These are phyloP conservation scores for Triplophysa dalaica DNA, from an alignment of 2,113 vertebrate genomes.

Conservation along the genomic window DNA sequence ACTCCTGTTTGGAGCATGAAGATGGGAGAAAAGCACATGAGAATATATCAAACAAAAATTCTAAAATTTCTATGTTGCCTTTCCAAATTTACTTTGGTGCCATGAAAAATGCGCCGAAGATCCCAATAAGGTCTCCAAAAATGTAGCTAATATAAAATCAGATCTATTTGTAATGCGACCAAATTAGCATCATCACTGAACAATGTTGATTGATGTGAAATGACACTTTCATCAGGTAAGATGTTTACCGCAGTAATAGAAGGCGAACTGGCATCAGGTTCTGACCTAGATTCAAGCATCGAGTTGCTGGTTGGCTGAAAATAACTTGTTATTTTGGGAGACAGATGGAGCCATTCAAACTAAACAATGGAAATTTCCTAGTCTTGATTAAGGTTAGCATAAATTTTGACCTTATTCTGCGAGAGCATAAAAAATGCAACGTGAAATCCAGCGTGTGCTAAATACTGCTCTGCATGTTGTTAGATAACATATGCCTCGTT, in stretches of 20 bases:
- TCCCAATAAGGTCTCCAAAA: too few species aligned
- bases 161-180: neutral
- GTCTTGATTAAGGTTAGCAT: slow-evolving; percentile 10
- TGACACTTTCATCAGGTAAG: neutral
- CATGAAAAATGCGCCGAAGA: too few species aligned
- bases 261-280: neutral
- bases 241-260: neutral
- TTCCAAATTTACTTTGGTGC: too few species aligned
- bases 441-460: neutral
- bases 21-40: too few species aligned
- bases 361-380: neutral
- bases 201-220: neutral
- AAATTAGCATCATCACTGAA: neutral
- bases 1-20: neutral
- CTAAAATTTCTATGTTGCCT: too few species aligned
- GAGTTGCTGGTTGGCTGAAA: slow-evolving; percentile 10
- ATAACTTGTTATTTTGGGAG: slow-evolving; percentile 4
- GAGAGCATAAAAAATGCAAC: neutral
- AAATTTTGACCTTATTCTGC: neutral
- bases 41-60: too few species aligned
- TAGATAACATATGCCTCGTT: neutral
- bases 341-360: slow-evolving; percentile 7
- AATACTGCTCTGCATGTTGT: neutral
- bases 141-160: too few species aligned
- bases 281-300: slow-evolving; percentile 1